Evolutionary conservation across 2,888 invertebrate genomes (phyloP), one percentile per base, ranked within the genome.

Genomic region (Amiota minor): DNA sequence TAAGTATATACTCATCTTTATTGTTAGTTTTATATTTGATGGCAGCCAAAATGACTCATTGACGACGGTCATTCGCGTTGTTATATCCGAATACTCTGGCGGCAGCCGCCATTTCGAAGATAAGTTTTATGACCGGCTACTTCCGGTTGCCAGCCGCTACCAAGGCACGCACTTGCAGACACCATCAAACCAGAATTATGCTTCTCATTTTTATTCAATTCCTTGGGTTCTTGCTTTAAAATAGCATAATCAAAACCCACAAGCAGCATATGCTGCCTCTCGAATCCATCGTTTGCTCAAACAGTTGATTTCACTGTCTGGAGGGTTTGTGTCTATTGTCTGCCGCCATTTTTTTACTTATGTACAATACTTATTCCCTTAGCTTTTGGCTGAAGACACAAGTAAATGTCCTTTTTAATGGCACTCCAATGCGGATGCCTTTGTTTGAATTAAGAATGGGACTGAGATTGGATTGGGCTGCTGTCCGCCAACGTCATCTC

Each of bases 91-190:
- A 74, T 35, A 35, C 35, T 35, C 35, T 35, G 35, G 35, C 35
- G 35, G 77, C 73, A 80, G 78, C 78, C 83, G 79, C 77, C 83
- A 83, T 84, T 81, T 86, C 72, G 67, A 9, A 75, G 74, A 72
- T 79, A 78, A 85, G 82, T 85, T 85, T 85, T 86, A 85, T 85
- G 84, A 81, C 81, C 85, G 75, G 85, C 86, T 77, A 84, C 86
- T 84, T 86, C 85, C 86, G 86, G 84, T 56, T 79, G 82, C 76
- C 77, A 83, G 78, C 85, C 59, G 50, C 53, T 68, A 50, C 67
- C 75, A 46, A 18, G 61, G 14, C 23, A 50, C 23, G 53, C 70
- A 59, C 70, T 70, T 56, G 20, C 62, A 70, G 14, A 46, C 49
- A 4, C 65, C 10, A 62, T 14, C 62, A 11, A 11, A n/a, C 59